These are phyloP conservation scores for Sialis fuliginosa DNA, from an alignment of 2,888 invertebrate genomes.

Conservation along the genomic window DNA sequence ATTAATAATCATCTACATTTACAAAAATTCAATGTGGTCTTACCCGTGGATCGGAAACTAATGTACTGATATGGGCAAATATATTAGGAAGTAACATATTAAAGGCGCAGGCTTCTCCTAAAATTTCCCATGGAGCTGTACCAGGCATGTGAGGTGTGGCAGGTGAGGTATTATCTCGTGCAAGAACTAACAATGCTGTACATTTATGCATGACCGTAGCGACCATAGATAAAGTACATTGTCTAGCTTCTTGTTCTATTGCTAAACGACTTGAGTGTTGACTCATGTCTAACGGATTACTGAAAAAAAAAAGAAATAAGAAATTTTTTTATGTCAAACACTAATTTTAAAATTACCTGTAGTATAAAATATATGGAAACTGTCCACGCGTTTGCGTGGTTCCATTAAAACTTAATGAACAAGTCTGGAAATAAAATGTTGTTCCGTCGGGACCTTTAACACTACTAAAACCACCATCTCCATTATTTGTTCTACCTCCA, in stretches of 20 bases:
- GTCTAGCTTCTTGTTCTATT: slow-evolving; percentile 43
- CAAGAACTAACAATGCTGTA: slow-evolving; percentile 56
- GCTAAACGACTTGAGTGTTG: slow-evolving; percentile 36
- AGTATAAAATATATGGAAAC: slow-evolving; percentile 83
- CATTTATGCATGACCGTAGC: slow-evolving; percentile 60
- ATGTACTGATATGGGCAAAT: slow-evolving; percentile 68
- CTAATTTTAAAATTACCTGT: slow-evolving; percentile 34
- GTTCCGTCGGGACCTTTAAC: slow-evolving; percentile 89
- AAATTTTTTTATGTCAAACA: neutral
- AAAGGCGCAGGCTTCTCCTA: slow-evolving; percentile 40
- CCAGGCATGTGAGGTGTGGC: slow-evolving; percentile 34
- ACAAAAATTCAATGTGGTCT: slow-evolving; percentile 12
- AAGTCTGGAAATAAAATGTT: slow-evolving; percentile 76
- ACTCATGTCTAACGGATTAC: slow-evolving; percentile 37
- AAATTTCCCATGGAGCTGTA: slow-evolving; percentile 30
- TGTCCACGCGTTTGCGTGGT: slow-evolving; percentile 90
- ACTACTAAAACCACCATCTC: slow-evolving; percentile 76
- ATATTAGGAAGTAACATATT: slow-evolving; percentile 69
- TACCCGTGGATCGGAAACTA: slow-evolving; percentile 71
- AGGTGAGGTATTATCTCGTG: slow-evolving; percentile 45
- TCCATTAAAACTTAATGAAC: slow-evolving; percentile 90
- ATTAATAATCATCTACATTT: slow-evolving; percentile 5
- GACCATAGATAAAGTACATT: slow-evolving; percentile 57
- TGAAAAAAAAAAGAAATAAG: slow-evolving; percentile 13
- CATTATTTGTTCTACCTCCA: slow-evolving; percentile 85